Percentiles rank a stretch among this genome's conserved stretches.
These are phyloP conservation scores for Lamellibrachia satsuma DNA, from an alignment of 2,888 invertebrate species.

Conservation along the genomic window DNA sequence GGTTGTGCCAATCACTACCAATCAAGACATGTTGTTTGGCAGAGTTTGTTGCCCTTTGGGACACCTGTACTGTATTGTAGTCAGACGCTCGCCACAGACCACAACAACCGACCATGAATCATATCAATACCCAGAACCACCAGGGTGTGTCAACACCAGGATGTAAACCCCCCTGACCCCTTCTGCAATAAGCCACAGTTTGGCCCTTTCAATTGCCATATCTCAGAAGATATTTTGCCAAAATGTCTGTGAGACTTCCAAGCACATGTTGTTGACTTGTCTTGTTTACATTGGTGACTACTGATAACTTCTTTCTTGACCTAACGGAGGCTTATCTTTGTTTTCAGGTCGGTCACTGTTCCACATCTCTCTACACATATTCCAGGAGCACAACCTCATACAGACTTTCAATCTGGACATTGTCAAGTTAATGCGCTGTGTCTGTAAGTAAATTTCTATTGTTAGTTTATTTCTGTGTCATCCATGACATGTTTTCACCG, in stretches of 20 bases:
- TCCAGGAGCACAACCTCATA: slow-evolving; percentile 21
- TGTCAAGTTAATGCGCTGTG: slow-evolving; percentile 30
- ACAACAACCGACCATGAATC: background rate
- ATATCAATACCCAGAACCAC: background rate
- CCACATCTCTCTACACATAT: slow-evolving; percentile 21
- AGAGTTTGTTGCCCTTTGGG: background rate
- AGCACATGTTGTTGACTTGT: background rate
- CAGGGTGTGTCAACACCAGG: background rate
- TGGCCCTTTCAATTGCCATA: background rate
- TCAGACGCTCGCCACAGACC: background rate
- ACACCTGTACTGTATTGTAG: background rate
- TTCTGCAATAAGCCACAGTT: too few species aligned
- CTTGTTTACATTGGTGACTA: background rate
- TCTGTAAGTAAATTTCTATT: slow-evolving; percentile 30
- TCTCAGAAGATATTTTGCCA: background rate
- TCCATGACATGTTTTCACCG: background rate
- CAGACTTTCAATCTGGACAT: slow-evolving; percentile 22
- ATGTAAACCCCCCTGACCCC: background rate
- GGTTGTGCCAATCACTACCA: background rate
- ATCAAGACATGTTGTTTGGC: background rate
- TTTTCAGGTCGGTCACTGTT: slow-evolving; percentile 21
- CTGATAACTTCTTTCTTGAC: background rate
- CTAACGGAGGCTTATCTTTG: background rate
- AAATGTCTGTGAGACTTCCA: background rate
- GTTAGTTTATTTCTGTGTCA: background rate